phyloP scores from a whole-genome alignment of 2,113 vertebrate species.

The Peromyscus maniculatus region DNA sequence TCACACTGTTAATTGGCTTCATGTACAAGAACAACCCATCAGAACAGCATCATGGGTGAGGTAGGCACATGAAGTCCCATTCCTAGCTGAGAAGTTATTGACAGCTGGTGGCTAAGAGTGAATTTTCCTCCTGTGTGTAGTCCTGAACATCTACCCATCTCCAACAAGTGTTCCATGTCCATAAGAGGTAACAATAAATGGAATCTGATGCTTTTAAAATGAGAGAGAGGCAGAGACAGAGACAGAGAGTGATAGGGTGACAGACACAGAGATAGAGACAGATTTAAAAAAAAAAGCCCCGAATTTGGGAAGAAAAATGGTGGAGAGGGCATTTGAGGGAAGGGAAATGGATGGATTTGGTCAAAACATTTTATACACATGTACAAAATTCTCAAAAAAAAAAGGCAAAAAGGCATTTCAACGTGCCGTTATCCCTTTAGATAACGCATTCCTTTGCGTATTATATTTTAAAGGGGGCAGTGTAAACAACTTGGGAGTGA shows the following conservation, averaged over 20 bases:
- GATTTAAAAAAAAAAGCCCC: background rate
- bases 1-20: background rate
- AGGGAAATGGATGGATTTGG: background rate
- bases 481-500: background rate
- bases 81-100: background rate
- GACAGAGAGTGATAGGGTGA: background rate
- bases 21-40: background rate
- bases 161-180: background rate
- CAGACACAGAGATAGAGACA: background rate
- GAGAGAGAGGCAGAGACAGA: background rate
- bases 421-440: background rate
- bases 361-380: background rate
- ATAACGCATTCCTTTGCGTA: background rate
- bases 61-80: fast-evolving
- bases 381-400: background rate
- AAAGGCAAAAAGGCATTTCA: background rate
- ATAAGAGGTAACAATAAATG: background rate
- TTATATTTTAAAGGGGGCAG: background rate
- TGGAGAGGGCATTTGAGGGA: background rate
- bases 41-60: background rate
- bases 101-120: background rate
- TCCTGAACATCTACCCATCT: background rate
- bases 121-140: background rate
- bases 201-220: background rate
- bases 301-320: background rate